phyloP scores from a whole-genome alignment of 2,113 vertebrate species.

The Odocoileus virginianus region DNA sequence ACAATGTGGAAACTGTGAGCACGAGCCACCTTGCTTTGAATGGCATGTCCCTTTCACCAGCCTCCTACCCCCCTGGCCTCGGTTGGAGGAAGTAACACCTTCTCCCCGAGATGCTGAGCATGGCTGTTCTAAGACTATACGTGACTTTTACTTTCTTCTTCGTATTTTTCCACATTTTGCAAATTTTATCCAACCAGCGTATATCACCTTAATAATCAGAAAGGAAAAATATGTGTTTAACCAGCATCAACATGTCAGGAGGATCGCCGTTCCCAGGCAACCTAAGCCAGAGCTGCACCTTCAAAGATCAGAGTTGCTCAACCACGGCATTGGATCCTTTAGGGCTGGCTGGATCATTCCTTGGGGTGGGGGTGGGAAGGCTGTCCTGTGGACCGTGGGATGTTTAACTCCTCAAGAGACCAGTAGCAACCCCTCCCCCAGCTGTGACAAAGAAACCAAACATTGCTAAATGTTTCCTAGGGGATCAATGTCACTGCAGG shows the following conservation, averaged over 20 bases:
- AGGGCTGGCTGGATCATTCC: background rate
- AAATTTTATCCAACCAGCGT: background rate
- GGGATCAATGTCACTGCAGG: background rate
- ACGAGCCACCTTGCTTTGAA: accelerated
- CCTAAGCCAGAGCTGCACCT: background rate
- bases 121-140: too few relatives aligned
- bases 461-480: background rate
- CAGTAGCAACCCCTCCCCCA: too few relatives aligned
- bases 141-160: background rate
- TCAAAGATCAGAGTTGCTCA: background rate
- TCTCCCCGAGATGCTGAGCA: background rate
- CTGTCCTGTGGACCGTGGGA: accelerated
- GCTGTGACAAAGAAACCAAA: background rate
- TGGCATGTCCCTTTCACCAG: accelerated
- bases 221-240: background rate
- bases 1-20: accelerated
- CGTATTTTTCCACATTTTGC: background rate
- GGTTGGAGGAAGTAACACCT: background rate
- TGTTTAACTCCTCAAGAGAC: background rate
- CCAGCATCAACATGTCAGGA: accelerated
- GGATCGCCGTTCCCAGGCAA: accelerated
- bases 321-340: accelerated
- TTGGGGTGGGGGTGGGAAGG: too few relatives aligned
- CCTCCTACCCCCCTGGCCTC: accelerated
- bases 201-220: background rate